Percentiles rank a stretch among this genome's conserved stretches.
Evolutionary conservation across 2,888 invertebrate genomes (phyloP).

Genomic region (Protonemura montana): DNA sequence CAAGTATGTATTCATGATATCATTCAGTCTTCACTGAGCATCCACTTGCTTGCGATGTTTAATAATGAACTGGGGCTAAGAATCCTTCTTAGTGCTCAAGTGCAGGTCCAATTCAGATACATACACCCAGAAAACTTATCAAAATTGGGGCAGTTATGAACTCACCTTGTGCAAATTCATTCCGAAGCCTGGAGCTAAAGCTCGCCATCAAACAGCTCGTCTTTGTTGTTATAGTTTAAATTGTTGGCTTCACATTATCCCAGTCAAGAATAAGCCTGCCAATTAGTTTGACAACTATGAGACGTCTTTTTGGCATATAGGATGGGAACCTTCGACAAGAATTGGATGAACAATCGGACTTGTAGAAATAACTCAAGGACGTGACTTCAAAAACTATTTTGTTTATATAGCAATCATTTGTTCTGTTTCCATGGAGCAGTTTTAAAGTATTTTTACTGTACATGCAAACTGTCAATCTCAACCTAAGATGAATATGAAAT

Average conservation of each 20-base stretch:
- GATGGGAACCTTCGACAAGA: neutral
- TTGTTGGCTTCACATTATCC: conserved; percentile 7
- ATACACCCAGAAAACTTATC: too few species aligned
- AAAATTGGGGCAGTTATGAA: neutral
- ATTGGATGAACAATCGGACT: neutral
- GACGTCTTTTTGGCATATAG: neutral
- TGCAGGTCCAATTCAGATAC: too few species aligned
- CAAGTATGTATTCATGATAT: too few species aligned
- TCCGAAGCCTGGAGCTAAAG: neutral
- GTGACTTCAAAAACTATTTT: neutral
- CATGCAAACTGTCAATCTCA: too few species aligned
- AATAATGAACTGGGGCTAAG: too few species aligned
- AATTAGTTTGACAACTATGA: neutral
- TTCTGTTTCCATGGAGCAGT: conserved; percentile 7
- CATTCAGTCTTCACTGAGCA: too few species aligned
- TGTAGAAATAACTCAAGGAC: neutral
- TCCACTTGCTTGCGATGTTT: too few species aligned
- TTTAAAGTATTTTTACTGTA: neutral
- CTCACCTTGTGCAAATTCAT: neutral
- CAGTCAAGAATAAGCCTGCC: neutral
- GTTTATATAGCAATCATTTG: neutral
- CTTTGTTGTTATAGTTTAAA: neutral
- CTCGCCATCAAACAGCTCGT: neutral
- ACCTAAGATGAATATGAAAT: too few species aligned
- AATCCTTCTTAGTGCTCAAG: too few species aligned